Evolutionary conservation across 2,113 vertebrate species (phyloP).

Genomic region (Nestor notabilis): DNA sequence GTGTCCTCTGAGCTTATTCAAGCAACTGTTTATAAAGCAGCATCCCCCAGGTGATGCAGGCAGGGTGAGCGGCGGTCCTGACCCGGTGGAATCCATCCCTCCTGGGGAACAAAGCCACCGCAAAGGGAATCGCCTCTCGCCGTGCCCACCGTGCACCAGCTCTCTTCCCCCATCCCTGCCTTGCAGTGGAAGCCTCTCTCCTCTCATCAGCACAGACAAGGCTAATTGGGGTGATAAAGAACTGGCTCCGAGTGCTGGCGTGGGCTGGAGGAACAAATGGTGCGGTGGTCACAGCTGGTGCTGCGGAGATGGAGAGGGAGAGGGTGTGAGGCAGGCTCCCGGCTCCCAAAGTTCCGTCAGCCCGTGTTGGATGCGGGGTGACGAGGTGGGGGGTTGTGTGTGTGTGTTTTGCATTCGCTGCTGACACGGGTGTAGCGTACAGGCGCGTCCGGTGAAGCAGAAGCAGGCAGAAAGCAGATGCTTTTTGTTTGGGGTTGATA

Average conservation of each 20-base stretch:
- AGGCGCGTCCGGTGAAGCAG: conserved; percentile 36
- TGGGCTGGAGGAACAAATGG: conserved; percentile 55
- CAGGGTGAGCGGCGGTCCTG: not conserved
- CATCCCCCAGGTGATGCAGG: not conserved
- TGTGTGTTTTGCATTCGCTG: conserved; percentile 46
- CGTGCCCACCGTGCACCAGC: not conserved
- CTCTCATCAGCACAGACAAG: conserved; percentile 67
- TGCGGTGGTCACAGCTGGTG: conserved; percentile 42
- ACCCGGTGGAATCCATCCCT: not conserved
- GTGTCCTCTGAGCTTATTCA: not conserved
- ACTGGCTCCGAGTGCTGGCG: conserved; percentile 2
- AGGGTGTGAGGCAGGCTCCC: conserved; percentile 30
- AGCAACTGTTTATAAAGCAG: not conserved
- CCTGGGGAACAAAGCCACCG: not conserved
- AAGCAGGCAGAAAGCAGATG: conserved; percentile 49
- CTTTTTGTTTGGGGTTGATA: conserved; percentile 60
- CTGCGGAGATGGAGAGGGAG: conserved; percentile 29
- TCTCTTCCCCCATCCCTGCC: not conserved
- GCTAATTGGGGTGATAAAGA: conserved; percentile 58
- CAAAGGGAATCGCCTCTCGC: not conserved
- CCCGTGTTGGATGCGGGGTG: not conserved
- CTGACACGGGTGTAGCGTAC: conserved; percentile 38
- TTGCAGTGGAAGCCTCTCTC: conserved; percentile 40
- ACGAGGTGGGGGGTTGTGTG: not conserved
- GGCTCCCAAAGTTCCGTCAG: not conserved